A percentile compares a stretch with the other conserved stretches of the same genome.
Evolutionary conservation across 2,113 vertebrate species (phyloP).

Genomic region (Myrmecophaga tridactyla): DNA sequence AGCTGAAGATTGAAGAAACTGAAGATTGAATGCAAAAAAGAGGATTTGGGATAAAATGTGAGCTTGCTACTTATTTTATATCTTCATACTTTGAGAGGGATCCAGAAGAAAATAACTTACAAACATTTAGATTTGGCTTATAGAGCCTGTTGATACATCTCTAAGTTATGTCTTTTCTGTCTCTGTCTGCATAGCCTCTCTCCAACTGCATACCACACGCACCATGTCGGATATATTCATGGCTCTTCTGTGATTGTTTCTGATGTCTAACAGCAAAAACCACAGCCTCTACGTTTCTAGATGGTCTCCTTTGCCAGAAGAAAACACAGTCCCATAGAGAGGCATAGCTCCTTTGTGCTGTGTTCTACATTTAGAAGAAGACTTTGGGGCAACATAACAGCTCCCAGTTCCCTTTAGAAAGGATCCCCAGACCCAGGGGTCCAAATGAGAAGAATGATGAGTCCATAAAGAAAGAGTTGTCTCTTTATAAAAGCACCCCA

Average conservation of each 20-base stretch:
- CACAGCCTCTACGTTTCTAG: background rate
- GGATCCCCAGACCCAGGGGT: too few relatives aligned
- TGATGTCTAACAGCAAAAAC: background rate
- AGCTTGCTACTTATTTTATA: conserved; percentile 9
- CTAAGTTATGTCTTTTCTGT: background rate
- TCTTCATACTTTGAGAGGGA: conserved; percentile 14
- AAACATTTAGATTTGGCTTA: background rate
- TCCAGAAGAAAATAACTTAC: background rate
- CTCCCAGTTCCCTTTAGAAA: background rate
- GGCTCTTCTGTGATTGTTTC: background rate
- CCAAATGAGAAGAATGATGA: background rate
- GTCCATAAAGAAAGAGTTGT: background rate
- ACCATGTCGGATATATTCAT: background rate
- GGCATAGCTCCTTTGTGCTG: background rate
- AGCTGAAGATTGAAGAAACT: too few relatives aligned
- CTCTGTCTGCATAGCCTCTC: background rate
- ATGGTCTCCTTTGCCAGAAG: conserved; percentile 14
- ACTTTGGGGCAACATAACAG: conserved; percentile 1
- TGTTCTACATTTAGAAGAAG: background rate
- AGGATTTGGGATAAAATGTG: background rate
- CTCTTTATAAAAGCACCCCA: background rate
- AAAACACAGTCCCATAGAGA: background rate
- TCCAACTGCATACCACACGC: background rate
- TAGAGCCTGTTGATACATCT: background rate
- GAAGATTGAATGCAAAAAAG: background rate